phyloP scores from a whole-genome alignment of 2,888 invertebrate genomes.

The Chalcis sispes region DNA sequence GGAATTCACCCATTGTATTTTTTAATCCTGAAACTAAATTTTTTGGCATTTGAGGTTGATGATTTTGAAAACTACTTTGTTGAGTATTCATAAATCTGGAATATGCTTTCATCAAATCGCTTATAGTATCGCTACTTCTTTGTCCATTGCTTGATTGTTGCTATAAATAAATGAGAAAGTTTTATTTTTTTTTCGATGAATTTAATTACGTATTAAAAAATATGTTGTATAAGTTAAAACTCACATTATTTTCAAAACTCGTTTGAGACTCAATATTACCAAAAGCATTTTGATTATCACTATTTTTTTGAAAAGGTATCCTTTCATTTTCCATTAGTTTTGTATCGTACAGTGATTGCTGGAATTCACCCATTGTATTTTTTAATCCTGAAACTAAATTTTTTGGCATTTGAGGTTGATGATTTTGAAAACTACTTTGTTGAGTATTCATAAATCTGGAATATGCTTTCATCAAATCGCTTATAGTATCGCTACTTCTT shows the following conservation, averaged over 20 bases:
- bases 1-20: slow-evolving; percentile 26
- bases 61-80: too few species aligned
- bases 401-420: background rate
- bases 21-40: slow-evolving; percentile 14
- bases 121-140: too few species aligned
- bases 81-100: too few species aligned
- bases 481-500: background rate
- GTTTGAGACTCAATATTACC: background rate
- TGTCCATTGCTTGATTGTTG: too few species aligned
- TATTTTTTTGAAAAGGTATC: background rate
- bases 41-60: background rate
- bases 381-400: slow-evolving; percentile 13
- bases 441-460: slow-evolving; percentile 4
- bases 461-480: slow-evolving; percentile 33
- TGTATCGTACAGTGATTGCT: slow-evolving; percentile 32
- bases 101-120: too few species aligned
- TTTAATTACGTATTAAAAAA: too few species aligned
- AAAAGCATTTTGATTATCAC: background rate
- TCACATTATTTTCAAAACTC: too few species aligned
- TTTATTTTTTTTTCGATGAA: too few species aligned
- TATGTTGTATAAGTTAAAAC: too few species aligned
- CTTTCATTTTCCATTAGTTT: slow-evolving; percentile 17
- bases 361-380: slow-evolving; percentile 32
- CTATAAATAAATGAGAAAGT: too few species aligned
- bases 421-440: background rate